Base-by-base conservation (phyloP, 2,888 invertebrate species). In the Endotricha flammealis region DNA sequence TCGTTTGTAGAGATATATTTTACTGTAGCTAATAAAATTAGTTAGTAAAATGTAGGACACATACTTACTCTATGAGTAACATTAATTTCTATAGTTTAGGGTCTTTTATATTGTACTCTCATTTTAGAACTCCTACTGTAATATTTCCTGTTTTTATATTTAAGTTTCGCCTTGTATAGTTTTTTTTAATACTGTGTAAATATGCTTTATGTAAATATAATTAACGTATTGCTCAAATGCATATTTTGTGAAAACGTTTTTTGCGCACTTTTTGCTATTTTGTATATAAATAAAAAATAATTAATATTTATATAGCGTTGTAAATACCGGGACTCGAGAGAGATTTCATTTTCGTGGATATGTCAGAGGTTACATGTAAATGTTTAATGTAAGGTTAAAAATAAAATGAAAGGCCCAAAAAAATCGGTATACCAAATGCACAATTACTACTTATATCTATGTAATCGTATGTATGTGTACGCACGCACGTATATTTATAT, bases 181-280 rank as follows among this genome's bases (percentile, higher is more conserved):
- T 50, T 57, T 55, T 49, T 48, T 48, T 56, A 50, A 58, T 48
- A 57, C 50, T 63, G 50, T 70, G 58, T 73, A 72, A 70, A 67
- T 72, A 68, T 65, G 68, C 73, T 79, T 78, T 75, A 68, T 82
- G 78, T 81, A 82, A 78, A 82, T 79, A 79, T 72, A 77, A 71
- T 75, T 76, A 78, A 78, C 64, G 70, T 83, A 81, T 82, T 85
- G 85, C 85, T 85, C 85, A 85, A 85, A 83, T 79, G 83, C 80
- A 82, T 85, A 85, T 85, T 85, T 85, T 85, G 79, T 85, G 85
- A 85, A 70, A 74, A 77, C 75, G 76, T 82, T 83, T 82, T 77
- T 81, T 82, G 81, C 75, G 85, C 85, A 85, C 85, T 83, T 73
- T 81, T 83, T 81, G 83, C 83, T 83, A 70, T 72, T 73, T 65